Base-by-base conservation (phyloP, 2,113 vertebrate species). In the Sceloporus tristichus region DNA sequence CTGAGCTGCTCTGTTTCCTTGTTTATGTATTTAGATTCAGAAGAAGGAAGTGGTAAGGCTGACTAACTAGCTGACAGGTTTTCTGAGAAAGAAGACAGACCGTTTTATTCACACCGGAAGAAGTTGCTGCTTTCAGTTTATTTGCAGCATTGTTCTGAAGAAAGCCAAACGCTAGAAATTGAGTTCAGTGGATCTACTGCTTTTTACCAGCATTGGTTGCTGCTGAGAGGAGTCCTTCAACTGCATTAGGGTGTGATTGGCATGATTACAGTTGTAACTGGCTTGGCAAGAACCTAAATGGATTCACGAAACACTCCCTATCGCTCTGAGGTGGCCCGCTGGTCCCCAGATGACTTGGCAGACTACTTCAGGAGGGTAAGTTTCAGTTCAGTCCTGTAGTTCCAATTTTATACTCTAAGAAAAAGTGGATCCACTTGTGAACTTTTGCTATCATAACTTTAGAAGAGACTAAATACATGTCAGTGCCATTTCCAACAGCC, bases 291-390 rank as follows among this genome's bases (percentile, higher is more conserved):
- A 25, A 1, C 82, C 27, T 4, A 70, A 54, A 99, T 99, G 98
- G 98, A 97, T 90, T 94, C 94, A 40, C 93, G 95, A 29, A 96
- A 94, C 0, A 56, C 97, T 71, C 98, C 98, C 4, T 95, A 97
- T 86, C 97, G 97, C 90, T 96, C 97, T 0, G 98, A 98, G 9
- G 98, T 99, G 92, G 92, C 96, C 90, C 77, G 85, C 0, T 99
- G 98, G 98, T 97, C 94, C 73, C 91, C 98, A 0, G 96, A 97
- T 23, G 95, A 95, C 59, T 94, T 99, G 19, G 98, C 98, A 0
- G 98, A 98, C 0, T 98, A 98, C 82, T 97, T 98, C 90, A 97
- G 85, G 93, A 96, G 2, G 94, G 97, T 98, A 88, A 96, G 97
- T 92, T 87, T 19, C 56, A 76, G 13, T 42, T 0, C 0, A 23